Evolutionary conservation across 2,888 invertebrate species (phyloP), one percentile per base, ranked within the genome.

Genomic region (Cyclophora punctaria): DNA sequence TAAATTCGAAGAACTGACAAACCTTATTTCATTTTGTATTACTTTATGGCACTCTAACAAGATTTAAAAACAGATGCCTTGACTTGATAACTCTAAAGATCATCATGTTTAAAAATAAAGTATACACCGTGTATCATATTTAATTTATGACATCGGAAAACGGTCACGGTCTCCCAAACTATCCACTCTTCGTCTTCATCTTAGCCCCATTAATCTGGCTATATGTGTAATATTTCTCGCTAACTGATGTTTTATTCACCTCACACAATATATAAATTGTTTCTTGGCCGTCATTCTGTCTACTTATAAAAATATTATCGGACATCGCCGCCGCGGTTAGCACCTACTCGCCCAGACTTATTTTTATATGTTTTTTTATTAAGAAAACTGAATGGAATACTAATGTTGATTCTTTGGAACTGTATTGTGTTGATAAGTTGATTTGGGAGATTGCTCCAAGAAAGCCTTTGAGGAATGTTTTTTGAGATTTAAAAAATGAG

Each of bases 171-270:
- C 75, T 70, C 73, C 61, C 35, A 40, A 58, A 20, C 68, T 63
- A 64, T 46, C 44, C 50, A 37, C 65, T 59, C 66, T 65, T 59
- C 55, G 66, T 70, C 72, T 68, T 72, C 71, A 73, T 73, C 71
- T 77, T 62, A 63, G 52, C 66, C 57, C 73, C 80, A 80, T 81
- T 80, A 78, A 81, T 81, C 80, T 79, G 63, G 75, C 71, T 75
- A 69, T 77, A 68, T 71, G 76, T 73, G 74, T 74, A 69, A 80
- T 80, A 80, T 78, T 75, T 81, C 75, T 72, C 66, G 52, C 66
- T 70, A 75, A 71, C 72, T 70, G 69, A 75, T 76, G 75, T 75
- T 78, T 74, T 74, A 74, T 76, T 76, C 73, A 71, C 69, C 67
- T 60, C 69, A 62, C 67, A 69, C 63, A 60, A 66, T 62, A 65